phyloP scores from a whole-genome alignment of 2,888 invertebrate genomes.

The Diarsia mendica region DNA sequence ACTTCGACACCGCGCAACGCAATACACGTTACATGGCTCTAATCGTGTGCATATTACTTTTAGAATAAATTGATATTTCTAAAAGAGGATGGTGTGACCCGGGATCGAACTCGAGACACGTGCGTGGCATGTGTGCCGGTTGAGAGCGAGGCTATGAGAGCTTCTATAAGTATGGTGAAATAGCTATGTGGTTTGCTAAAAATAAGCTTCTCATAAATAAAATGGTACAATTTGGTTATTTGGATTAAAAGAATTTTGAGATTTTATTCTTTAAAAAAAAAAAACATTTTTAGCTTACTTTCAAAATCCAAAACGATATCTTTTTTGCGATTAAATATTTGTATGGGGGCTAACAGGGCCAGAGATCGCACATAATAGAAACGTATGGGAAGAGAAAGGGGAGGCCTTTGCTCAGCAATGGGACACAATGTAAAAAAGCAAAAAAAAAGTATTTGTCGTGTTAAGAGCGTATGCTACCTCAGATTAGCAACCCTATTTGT shows the following conservation, averaged over 20 bases:
- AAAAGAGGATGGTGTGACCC: slow-evolving; percentile 5
- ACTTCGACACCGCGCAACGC: slow-evolving; percentile 82
- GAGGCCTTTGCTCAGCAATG: too few relatives aligned
- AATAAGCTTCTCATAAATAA: too few relatives aligned
- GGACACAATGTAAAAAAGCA: too few relatives aligned
- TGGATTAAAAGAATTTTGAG: not conserved
- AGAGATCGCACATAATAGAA: too few relatives aligned
- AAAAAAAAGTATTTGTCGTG: too few relatives aligned
- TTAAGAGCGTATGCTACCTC: too few relatives aligned
- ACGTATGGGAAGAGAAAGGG: too few relatives aligned
- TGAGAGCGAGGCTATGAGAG: slow-evolving; percentile 11
- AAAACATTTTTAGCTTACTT: not conserved
- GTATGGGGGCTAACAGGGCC: too few relatives aligned
- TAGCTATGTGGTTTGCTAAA: slow-evolving; percentile 6
- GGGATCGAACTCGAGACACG: slow-evolving; percentile 56
- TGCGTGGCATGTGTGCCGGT: not conserved
- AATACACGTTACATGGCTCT: slow-evolving; percentile 77
- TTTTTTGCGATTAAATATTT: too few relatives aligned
- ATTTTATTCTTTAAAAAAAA: not conserved
- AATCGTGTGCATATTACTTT: slow-evolving; percentile 77
- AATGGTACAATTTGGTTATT: not conserved
- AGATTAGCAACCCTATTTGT: too few relatives aligned
- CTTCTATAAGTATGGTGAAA: not conserved
- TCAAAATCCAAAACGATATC: not conserved
- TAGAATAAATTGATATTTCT: not conserved